Evolutionary conservation across 2,888 invertebrate species (phyloP), one percentile per base, ranked within the genome.

Genomic region (Caradrina kadenii): DNA sequence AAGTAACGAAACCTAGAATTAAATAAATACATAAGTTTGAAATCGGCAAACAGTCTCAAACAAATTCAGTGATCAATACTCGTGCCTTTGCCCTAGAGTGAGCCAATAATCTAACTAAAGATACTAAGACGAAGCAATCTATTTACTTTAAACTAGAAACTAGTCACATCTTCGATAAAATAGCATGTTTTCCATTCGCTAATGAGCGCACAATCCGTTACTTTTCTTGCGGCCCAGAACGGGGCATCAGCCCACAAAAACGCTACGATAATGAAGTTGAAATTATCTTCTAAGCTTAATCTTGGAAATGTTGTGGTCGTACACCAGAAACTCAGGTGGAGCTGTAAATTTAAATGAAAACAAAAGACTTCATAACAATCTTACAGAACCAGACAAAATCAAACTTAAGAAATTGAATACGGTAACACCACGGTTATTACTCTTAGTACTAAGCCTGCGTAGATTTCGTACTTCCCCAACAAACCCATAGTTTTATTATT

Each of bases 121-220:
- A 26, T 35, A 42, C 42, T 53, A 22, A 22, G 31, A 21, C 17
- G 17, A 10, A 4, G 15, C 6, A 48, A 68, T 15, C 61, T 62
- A 62, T 62, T 69, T 35, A 52, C 26, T 54, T 48, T 54, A 19
- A 7, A n/a, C 69, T 22, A 42, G 58, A 59, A 72, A 56, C 26
- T n/a, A 61, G 50, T 61, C 7, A 17, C 50, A 39, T 69, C 50
- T 48, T 22, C 19, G 50, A 76, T 73, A 70, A 73, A 61, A 50
- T 45, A 69, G 39, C 61, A 39, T 50, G 61, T 69, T 78, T 74
- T 63, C 50, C 78, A 71, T 77, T 71, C 39, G 13, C 74, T 74
- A 78, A 74, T 71, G 78, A 74, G 78, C 72, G 8, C 78, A 71
- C 58, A 54, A 77, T 21, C 72, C 74, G 74, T 74, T 74, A 74